Conservation (phyloP, 2,113 vertebrate genomes). For the Etheostoma cragini region DNA sequence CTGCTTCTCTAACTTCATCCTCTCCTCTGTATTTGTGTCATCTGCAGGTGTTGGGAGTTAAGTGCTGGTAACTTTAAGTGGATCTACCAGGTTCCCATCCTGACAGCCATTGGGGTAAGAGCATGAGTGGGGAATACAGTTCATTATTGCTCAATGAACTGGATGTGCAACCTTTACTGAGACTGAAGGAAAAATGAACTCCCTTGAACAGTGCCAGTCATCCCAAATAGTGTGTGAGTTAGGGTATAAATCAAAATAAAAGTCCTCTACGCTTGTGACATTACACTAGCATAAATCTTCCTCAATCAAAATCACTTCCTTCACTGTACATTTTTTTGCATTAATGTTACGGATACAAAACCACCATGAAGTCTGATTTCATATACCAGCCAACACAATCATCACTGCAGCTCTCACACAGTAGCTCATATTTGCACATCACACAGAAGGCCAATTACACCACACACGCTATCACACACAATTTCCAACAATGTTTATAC, state of each 20-base stretch:
- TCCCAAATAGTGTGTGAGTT: neutral
- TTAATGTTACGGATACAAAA: too few relatives aligned
- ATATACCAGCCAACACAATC: too few relatives aligned
- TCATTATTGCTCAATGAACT: neutral
- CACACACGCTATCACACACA: too few relatives aligned
- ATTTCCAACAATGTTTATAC: too few relatives aligned
- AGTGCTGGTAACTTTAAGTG: conserved; percentile 89
- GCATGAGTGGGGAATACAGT: neutral
- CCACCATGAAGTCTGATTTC: too few relatives aligned
- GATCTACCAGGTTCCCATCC: conserved; percentile 92
- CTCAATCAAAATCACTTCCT: too few relatives aligned
- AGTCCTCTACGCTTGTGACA: neutral
- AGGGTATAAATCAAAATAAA: neutral
- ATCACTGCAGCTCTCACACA: too few relatives aligned
- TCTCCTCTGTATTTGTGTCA: neutral
- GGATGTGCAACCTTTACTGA: neutral
- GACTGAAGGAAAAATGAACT: neutral
- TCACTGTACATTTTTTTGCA: neutral
- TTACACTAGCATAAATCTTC: neutral
- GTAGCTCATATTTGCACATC: too few relatives aligned
- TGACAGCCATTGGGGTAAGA: conserved; percentile 90
- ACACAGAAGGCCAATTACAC: too few relatives aligned
- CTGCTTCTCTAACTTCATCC: neutral
- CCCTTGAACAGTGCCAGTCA: neutral
- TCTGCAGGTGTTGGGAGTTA: conserved; percentile 90